phyloP scores from a whole-genome alignment of 1,140 invertebrate genomes.

The Pteromalus puparum region DNA sequence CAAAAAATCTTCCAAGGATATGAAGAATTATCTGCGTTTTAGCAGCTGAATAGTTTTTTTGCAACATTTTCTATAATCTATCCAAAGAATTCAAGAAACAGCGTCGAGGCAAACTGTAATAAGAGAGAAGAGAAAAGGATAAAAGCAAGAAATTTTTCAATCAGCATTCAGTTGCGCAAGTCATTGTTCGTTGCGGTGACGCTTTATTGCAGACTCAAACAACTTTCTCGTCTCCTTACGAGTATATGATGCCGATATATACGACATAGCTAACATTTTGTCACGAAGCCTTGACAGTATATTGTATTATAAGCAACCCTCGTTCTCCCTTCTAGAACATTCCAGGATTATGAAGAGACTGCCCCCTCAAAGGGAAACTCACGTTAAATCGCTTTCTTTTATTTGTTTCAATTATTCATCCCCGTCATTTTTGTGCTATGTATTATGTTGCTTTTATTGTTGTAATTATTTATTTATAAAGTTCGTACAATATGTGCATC shows the following conservation, averaged over 20 bases:
- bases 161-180: neutral
- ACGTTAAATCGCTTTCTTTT: slow-evolving; percentile 21
- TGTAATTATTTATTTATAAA: too few relatives aligned
- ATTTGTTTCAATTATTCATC: slow-evolving; percentile 17
- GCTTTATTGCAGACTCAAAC: neutral
- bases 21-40: too few relatives aligned
- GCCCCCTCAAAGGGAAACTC: neutral
- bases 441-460: too few relatives aligned
- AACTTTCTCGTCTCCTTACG: neutral
- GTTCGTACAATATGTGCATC: too few relatives aligned
- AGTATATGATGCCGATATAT: neutral
- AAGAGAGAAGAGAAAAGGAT: too few relatives aligned
- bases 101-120: too few relatives aligned
- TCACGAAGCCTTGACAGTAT: neutral
- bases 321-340: neutral
- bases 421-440: too few relatives aligned
- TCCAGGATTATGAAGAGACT: neutral
- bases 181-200: neutral
- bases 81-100: too few relatives aligned
- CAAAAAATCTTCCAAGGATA: too few relatives aligned
- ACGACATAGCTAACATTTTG: neutral
- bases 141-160: neutral
- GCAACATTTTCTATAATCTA: too few relatives aligned
- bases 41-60: too few relatives aligned
- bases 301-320: neutral